A percentile compares a stretch with the other conserved stretches of the same genome.
Evolutionary conservation across 2,888 invertebrate genomes (phyloP).

Genomic region (Synergus gifuensis): DNA sequence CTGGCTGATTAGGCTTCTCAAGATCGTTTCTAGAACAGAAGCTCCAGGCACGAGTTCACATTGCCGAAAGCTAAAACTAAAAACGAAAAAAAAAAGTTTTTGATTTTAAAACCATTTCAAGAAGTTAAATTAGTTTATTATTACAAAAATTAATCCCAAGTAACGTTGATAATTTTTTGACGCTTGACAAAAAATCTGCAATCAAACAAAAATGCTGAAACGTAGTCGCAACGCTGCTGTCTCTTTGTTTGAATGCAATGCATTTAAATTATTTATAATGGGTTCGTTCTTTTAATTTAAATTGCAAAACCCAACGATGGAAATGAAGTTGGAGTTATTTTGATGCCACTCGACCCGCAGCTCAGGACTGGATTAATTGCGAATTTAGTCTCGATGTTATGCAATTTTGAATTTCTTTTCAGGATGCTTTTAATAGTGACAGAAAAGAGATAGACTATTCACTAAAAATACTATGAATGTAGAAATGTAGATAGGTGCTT

Average conservation of each 20-base stretch:
- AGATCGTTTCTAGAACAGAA: conserved; percentile 66
- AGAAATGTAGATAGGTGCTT: neutral
- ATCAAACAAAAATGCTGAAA: conserved; percentile 24
- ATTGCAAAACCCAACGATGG: conserved; percentile 55
- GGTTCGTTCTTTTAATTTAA: conserved; percentile 66
- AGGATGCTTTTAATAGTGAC: neutral
- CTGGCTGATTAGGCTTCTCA: conserved; percentile 73
- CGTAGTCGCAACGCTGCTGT: conserved; percentile 32
- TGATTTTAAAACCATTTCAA: neutral
- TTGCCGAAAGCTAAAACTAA: neutral
- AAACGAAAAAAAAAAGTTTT: too few relatives aligned
- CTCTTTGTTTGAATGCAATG: conserved; percentile 60
- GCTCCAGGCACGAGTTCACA: neutral
- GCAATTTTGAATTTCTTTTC: conserved; percentile 31
- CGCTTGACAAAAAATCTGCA: neutral
- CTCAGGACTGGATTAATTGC: conserved; percentile 26
- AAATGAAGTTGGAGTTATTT: conserved; percentile 29
- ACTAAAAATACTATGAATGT: neutral
- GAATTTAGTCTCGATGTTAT: conserved; percentile 32
- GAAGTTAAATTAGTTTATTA: neutral
- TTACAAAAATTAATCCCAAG: neutral
- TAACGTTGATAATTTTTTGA: neutral
- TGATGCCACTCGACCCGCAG: conserved; percentile 35
- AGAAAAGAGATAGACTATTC: neutral
- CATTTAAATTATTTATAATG: conserved; percentile 70